Percentiles rank a stretch among this genome's conserved stretches.
phyloP scores from a whole-genome alignment of 2,113 vertebrate genomes.

The Felis chaus region DNA sequence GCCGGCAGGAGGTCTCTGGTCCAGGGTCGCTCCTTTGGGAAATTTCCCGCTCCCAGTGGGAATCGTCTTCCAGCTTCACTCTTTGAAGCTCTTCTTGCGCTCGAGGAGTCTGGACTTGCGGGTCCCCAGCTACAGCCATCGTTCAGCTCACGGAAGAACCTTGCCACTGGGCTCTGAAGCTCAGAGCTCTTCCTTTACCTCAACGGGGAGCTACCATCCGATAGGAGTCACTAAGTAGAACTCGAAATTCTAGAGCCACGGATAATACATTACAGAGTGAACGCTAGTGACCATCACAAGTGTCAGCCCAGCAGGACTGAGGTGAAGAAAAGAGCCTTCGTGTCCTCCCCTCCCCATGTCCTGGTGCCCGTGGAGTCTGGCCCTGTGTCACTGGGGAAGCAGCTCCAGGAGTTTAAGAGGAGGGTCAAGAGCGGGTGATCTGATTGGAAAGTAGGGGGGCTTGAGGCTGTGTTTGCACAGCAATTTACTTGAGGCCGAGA shows the following conservation, averaged over 20 bases:
- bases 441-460: background rate
- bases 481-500: background rate
- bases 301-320: background rate
- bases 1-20: background rate
- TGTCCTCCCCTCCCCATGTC: background rate
- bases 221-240: background rate
- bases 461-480: background rate
- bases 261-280: background rate
- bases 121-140: background rate
- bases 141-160: background rate
- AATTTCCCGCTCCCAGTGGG: background rate
- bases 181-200: background rate
- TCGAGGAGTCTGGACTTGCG: background rate
- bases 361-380: background rate
- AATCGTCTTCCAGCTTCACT: background rate
- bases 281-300: background rate
- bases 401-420: background rate
- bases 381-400: background rate
- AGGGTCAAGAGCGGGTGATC: background rate
- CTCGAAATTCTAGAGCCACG: conserved; percentile 9
- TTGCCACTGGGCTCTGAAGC: background rate
- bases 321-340: background rate
- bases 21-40: background rate
- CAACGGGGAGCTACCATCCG: background rate
- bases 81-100: background rate